Evolutionary conservation across 1,140 invertebrate genomes (phyloP).

Genomic region (Bradysia coprophila): DNA sequence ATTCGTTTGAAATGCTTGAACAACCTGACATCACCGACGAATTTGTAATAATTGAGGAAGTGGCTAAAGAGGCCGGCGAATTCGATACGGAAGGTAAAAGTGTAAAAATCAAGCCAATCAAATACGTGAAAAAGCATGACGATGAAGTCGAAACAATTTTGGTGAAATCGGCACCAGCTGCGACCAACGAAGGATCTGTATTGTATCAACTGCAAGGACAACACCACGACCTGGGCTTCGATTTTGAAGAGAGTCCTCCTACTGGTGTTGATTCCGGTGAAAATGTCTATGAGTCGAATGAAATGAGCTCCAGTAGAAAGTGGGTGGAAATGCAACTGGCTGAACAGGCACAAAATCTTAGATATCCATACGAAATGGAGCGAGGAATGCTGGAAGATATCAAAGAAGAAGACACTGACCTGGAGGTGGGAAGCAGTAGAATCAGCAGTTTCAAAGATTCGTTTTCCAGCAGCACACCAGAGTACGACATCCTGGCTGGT

Average conservation of each 20-base stretch:
- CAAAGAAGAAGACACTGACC: slow-evolving; percentile 76
- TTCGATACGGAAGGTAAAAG: slow-evolving; percentile 63
- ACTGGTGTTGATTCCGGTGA: slow-evolving; percentile 16
- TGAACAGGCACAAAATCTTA: slow-evolving; percentile 38
- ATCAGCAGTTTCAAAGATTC: slow-evolving; percentile 62
- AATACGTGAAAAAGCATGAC: slow-evolving; percentile 39
- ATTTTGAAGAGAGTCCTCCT: slow-evolving; percentile 55
- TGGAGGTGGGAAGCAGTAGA: slow-evolving; percentile 55
- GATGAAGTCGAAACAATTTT: slow-evolving; percentile 57
- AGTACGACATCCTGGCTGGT: slow-evolving; percentile 64
- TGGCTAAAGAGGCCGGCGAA: slow-evolving; percentile 63
- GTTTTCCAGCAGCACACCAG: slow-evolving; percentile 55
- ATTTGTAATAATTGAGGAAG: slow-evolving; percentile 72
- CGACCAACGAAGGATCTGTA: slow-evolving; percentile 24
- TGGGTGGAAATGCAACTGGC: slow-evolving; percentile 80
- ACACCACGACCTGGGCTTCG: slow-evolving; percentile 42
- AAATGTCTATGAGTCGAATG: slow-evolving; percentile 22
- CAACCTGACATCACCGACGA: slow-evolving; percentile 71
- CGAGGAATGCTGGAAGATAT: slow-evolving; percentile 74
- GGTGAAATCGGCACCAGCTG: slow-evolving; percentile 34
- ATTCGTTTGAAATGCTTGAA: slow-evolving; percentile 77
- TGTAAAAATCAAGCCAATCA: slow-evolving; percentile 37
- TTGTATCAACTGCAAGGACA: slow-evolving; percentile 24
- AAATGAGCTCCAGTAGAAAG: slow-evolving; percentile 46
- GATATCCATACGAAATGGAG: slow-evolving; percentile 48